These are phyloP conservation scores for Carassius carassius DNA, from an alignment of 2,113 vertebrate species.

Conservation along the genomic window DNA sequence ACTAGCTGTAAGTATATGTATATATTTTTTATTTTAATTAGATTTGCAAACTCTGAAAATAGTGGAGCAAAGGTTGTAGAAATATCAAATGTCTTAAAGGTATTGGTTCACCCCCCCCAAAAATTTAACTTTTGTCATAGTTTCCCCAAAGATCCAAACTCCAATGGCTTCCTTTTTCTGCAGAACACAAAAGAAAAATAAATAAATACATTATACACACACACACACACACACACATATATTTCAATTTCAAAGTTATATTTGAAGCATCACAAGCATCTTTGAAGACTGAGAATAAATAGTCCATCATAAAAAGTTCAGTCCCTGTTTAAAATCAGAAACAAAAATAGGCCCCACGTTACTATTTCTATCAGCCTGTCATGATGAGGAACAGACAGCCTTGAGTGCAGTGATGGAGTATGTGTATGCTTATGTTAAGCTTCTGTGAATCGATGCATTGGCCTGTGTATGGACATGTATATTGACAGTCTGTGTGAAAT, in stretches of 20 bases:
- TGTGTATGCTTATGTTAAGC: slow-evolving; percentile 16
- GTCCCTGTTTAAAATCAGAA: slow-evolving; percentile 19
- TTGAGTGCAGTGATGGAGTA: slow-evolving; percentile 14
- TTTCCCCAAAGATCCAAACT: not conserved
- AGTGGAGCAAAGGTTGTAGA: not conserved
- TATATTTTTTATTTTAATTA: not conserved
- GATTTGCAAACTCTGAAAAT: not conserved
- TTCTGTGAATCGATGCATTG: slow-evolving; percentile 25
- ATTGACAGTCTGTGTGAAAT: slow-evolving; percentile 22
- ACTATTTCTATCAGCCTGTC: not conserved
- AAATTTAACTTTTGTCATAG: not conserved
- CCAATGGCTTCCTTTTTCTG: not conserved
- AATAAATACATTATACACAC: no score
- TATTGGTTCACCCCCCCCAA: not conserved
- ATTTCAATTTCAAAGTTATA: not conserved
- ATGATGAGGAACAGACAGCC: slow-evolving; percentile 26
- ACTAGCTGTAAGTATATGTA: no score
- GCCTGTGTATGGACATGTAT: slow-evolving; percentile 15
- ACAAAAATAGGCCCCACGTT: not conserved
- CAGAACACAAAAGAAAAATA: not conserved
- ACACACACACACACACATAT: no score
- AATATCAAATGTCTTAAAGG: not conserved
- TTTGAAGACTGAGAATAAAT: slow-evolving; percentile 1
- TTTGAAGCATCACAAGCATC: not conserved
- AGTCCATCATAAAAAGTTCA: not conserved